Evolutionary conservation across 2,888 invertebrate species (phyloP).

Genomic region (Ochlodes sylvanus): DNA sequence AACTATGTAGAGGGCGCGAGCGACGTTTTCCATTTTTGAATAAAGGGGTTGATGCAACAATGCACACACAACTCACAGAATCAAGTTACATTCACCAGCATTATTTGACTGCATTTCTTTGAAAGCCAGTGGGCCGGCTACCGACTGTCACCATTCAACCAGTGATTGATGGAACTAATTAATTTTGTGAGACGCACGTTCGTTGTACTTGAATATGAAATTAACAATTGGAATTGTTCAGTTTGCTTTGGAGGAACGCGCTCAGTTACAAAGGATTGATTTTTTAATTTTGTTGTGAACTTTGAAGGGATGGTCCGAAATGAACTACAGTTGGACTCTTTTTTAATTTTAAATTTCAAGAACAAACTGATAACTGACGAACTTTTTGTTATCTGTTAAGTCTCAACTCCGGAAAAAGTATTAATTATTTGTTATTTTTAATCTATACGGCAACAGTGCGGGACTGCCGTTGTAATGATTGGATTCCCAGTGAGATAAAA

Average conservation of each 20-base stretch:
- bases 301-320: constrained; percentile 15
- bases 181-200: constrained; percentile 76
- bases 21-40: constrained; percentile 57
- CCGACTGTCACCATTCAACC: constrained; percentile 70
- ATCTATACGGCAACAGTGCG: no score
- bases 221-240: constrained; percentile 59
- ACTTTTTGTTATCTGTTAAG: not conserved
- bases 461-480: no score
- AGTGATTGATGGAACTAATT: constrained; percentile 84
- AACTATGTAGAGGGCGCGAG: constrained; percentile 48
- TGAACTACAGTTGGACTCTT: not conserved
- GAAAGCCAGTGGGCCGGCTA: constrained; percentile 71
- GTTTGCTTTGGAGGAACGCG: constrained; percentile 55
- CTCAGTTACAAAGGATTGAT: constrained; percentile 56
- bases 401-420: no score
- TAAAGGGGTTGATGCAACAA: constrained; percentile 74
- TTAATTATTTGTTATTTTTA: no score
- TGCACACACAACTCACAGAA: constrained; percentile 58
- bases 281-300: constrained; percentile 55
- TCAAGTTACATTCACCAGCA: constrained; percentile 69
- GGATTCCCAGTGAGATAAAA: no score
- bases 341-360: not conserved
- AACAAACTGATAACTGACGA: not conserved
- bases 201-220: constrained; percentile 71
- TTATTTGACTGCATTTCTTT: constrained; percentile 65